A percentile compares a stretch with the other conserved stretches of the same genome.
phyloP scores from a whole-genome alignment of 1,140 invertebrate species.

The Limonius californicus region DNA sequence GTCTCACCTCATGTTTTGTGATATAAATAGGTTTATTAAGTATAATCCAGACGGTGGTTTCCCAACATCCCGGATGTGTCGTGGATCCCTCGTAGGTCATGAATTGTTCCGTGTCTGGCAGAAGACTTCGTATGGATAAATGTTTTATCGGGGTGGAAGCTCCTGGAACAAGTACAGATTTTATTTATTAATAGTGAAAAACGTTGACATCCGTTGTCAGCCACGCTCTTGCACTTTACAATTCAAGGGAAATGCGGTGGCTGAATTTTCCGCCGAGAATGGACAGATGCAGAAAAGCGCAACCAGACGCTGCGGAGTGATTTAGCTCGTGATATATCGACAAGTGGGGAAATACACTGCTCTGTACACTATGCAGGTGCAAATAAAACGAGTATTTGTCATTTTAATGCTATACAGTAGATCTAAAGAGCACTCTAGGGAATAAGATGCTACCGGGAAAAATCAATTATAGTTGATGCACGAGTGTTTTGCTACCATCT shows the following conservation, averaged over 20 bases:
- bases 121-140: conserved; percentile 74
- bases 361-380: not conserved
- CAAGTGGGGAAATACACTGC: conserved; percentile 1
- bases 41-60: conserved; percentile 92
- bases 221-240: not conserved
- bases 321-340: conserved; percentile 2
- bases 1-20: conserved; percentile 77
- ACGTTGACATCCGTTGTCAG: not conserved
- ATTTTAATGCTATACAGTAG: not conserved
- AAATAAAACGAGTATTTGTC: conserved; percentile 9
- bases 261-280: not conserved
- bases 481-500: not conserved
- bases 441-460: not conserved
- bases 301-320: not conserved
- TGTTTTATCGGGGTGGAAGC: conserved; percentile 74
- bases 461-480: conserved; percentile 12
- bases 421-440: not conserved
- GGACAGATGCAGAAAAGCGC: conserved; percentile 4
- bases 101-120: conserved; percentile 86
- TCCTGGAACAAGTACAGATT: conserved; percentile 53
- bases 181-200: conserved; percentile 3
- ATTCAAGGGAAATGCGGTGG: not conserved
- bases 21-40: conserved; percentile 96
- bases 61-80: conserved; percentile 91
- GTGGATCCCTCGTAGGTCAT: conserved; percentile 98